Conservation (phyloP, 2,113 vertebrate species). For the Syngnathoides biaculeatus region DNA sequence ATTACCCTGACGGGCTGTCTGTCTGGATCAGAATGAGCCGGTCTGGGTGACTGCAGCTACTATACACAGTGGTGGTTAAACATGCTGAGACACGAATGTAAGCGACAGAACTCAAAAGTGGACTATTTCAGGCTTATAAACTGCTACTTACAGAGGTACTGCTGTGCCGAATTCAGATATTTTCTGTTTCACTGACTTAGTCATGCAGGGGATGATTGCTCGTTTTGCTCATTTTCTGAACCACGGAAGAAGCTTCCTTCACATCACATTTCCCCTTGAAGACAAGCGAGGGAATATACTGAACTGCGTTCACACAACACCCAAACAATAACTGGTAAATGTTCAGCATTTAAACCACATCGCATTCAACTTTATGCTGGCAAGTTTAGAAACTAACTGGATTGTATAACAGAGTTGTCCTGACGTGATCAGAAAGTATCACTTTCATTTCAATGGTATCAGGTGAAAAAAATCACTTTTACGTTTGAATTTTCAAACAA, state of each 20-base stretch:
- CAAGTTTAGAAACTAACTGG: not conserved
- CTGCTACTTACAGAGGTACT: conserved; percentile 14
- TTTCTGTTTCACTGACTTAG: conserved; percentile 19
- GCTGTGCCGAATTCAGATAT: conserved; percentile 8
- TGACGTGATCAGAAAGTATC: not conserved
- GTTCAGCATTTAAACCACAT: not conserved
- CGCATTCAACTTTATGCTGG: not conserved
- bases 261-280: not conserved
- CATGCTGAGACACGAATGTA: conserved; percentile 23
- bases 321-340: not conserved
- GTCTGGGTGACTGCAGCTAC: conserved; percentile 2
- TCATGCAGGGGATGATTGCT: conserved; percentile 10
- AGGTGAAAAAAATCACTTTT: not conserved
- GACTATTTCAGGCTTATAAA: conserved; percentile 12
- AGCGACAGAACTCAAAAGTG: conserved; percentile 20
- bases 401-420: not conserved
- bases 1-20: conserved; percentile 61
- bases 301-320: conserved; percentile 7
- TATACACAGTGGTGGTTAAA: conserved; percentile 9
- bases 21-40: conserved; percentile 48
- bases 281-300: conserved; percentile 1
- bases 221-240: not conserved
- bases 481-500: not conserved
- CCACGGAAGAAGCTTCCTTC: conserved; percentile 1
- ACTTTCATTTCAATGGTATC: not conserved